These are phyloP conservation scores for Saturnia pavonia DNA, from an alignment of 2,888 invertebrate genomes.

Conservation along the genomic window DNA sequence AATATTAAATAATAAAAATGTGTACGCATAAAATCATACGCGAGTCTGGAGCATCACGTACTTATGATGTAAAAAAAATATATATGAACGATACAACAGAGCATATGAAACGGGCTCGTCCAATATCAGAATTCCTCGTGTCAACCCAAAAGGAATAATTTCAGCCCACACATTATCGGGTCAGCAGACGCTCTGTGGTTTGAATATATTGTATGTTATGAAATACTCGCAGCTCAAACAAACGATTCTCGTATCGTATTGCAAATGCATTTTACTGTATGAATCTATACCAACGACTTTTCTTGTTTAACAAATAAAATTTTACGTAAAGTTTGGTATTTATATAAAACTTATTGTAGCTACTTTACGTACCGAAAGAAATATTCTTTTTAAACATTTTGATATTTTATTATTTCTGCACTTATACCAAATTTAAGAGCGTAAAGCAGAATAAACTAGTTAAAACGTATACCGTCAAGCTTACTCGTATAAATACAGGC, in stretches of 20 bases:
- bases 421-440: too few species aligned
- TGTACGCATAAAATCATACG: slow-evolving; percentile 17
- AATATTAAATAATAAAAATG: slow-evolving; percentile 10
- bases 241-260: slow-evolving; percentile 15
- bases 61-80: slow-evolving; percentile 25
- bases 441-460: too few species aligned
- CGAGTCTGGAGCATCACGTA: slow-evolving; percentile 11
- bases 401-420: too few species aligned
- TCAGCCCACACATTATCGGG: slow-evolving; percentile 33
- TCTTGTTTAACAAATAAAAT: neutral
- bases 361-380: neutral
- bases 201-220: slow-evolving; percentile 18
- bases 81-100: slow-evolving; percentile 29
- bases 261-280: neutral
- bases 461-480: too few species aligned
- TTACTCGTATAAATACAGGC: too few species aligned
- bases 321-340: neutral
- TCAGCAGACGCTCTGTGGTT: slow-evolving; percentile 16
- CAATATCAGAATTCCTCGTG: slow-evolving; percentile 42
- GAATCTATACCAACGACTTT: neutral
- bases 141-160: slow-evolving; percentile 35
- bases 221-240: slow-evolving; percentile 17
- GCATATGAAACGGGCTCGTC: slow-evolving; percentile 30
- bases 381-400: too few species aligned
- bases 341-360: neutral